Percentiles rank a stretch among this genome's conserved stretches.
These are phyloP conservation scores for Indicator indicator DNA, from an alignment of 2,113 vertebrate species.

Conservation along the genomic window DNA sequence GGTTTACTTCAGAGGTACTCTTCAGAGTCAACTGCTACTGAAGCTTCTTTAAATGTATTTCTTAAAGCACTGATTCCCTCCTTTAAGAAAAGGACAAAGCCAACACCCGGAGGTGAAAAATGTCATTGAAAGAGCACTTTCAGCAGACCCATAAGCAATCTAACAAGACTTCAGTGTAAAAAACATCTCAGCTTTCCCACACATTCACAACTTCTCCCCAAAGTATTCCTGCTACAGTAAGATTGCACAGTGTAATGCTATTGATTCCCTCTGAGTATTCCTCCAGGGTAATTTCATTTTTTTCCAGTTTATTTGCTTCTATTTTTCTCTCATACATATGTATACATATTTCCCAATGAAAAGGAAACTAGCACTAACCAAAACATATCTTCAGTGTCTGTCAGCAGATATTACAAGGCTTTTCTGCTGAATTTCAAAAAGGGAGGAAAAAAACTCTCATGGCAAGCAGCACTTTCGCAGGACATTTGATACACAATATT, in stretches of 20 bases:
- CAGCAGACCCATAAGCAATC: neutral
- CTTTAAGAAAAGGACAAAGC: neutral
- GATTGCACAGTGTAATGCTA: neutral
- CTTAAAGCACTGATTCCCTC: neutral
- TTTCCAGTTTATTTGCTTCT: neutral
- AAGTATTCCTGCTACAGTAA: neutral
- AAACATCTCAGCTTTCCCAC: neutral
- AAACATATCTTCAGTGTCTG: neutral
- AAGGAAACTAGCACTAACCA: neutral
- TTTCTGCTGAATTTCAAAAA: neutral
- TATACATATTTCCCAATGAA: neutral
- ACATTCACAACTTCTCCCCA: neutral
- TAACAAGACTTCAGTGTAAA: neutral
- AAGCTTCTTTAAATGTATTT: conserved; percentile 1
- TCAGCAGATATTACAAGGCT: neutral
- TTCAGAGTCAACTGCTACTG: conserved; percentile 31
- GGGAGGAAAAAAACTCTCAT: neutral
- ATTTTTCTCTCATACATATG: neutral
- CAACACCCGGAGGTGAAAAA: neutral
- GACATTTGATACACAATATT: conserved; percentile 31
- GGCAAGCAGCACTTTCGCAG: neutral
- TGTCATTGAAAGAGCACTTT: neutral
- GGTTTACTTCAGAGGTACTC: conserved; percentile 32
- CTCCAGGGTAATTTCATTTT: neutral
- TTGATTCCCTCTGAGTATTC: neutral